Evolutionary conservation across 2,113 vertebrate genomes (phyloP).

Genomic region (Egretta garzetta): DNA sequence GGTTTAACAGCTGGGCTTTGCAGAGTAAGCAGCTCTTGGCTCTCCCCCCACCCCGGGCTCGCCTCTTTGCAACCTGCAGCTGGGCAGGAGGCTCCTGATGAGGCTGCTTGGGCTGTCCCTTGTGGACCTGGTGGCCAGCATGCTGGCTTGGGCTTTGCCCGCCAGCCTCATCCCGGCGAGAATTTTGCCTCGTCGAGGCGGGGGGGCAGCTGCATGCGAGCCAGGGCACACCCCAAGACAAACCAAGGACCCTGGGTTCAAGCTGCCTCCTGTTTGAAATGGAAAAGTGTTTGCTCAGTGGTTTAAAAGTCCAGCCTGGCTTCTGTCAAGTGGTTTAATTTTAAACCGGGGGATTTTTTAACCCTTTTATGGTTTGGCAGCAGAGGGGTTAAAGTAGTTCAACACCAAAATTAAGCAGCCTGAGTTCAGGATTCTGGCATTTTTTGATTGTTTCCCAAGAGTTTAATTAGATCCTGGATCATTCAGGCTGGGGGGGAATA

Average conservation of each 20-base stretch:
- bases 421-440: not conserved
- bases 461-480: not conserved
- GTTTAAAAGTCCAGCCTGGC: not conserved
- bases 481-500: not conserved
- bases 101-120: not conserved
- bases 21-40: not conserved
- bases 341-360: not conserved
- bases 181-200: accelerated
- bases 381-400: not conserved
- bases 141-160: not conserved
- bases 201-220: not conserved
- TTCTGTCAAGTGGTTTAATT: not conserved
- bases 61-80: accelerated
- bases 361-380: not conserved
- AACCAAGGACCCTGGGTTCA: not conserved
- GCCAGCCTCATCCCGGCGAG: accelerated
- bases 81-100: accelerated
- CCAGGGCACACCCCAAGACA: accelerated
- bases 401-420: not conserved
- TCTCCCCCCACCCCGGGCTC: not conserved
- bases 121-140: not conserved
- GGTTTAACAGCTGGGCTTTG: not conserved
- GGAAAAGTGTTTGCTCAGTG: not conserved
- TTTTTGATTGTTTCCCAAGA: not conserved
- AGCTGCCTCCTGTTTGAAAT: not conserved